Base-by-base conservation (phyloP, 2,113 vertebrate species). In the Tyrannus savana region DNA sequence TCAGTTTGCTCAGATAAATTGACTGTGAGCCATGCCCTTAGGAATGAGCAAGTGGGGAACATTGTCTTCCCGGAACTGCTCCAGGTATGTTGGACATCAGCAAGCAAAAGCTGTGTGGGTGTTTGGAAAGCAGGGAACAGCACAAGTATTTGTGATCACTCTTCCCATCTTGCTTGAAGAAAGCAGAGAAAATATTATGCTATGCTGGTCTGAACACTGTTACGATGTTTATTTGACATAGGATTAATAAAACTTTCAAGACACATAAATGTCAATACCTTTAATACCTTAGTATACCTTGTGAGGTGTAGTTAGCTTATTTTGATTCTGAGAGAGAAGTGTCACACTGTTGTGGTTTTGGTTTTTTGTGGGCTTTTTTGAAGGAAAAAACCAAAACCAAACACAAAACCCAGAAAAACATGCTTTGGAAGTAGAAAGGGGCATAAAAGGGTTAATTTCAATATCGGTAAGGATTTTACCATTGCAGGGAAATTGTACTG, bases 401-500 rank as follows among this genome's bases (percentile, higher is more conserved):
- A 75, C 24, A 39, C 14, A 7, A 33, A 86, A 9, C 10, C 11
- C 35, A 79, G 15, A n/a, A 89, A 84, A 75, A 68, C 16, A 17
- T 35, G 39, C 21, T 63, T 58, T 71, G 35, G n/a, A 81, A 78
- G 56, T 4, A 81, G 64, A 60, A 95, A 87, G 42, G 27, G 75
- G 24, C 4, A 86, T 39, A 86, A 86, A 67, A 55, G 82, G 42
- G 83, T 95, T 96, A 95, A 93, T 5, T 4, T 94, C 60, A 63
- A 12, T 91, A 75, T 81, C 19, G 1, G 44, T 77, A 90, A 89
- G 64, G 91, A 81, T 96, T 89, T 83, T 89, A 52, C 73, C 52
- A 75, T 90, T 87, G 69, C 76, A 75, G 53, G 72, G 80, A 89
- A 89, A 39, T 90, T 87, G 77, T 78, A 84, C 77, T 89, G 83